phyloP scores from a whole-genome alignment of 2,888 invertebrate genomes.

The Bombyx huttoni region DNA sequence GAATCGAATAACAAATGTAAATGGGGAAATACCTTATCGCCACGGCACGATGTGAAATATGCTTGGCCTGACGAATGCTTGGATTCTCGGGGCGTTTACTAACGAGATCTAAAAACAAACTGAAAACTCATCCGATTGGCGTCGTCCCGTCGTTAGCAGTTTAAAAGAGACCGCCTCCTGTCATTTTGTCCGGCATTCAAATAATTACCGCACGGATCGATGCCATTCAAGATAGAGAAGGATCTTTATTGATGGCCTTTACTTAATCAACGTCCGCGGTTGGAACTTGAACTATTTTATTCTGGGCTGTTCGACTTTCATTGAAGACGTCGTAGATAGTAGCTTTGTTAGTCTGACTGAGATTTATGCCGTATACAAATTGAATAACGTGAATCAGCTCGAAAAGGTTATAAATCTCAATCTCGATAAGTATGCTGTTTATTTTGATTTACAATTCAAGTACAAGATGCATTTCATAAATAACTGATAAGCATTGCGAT shows the following conservation, averaged over 20 bases:
- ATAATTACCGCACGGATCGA: constrained; percentile 50
- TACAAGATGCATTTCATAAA: neutral
- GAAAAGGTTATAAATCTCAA: neutral
- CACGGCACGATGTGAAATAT: constrained; percentile 44
- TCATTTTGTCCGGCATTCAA: constrained; percentile 40
- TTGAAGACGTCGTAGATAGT: constrained; percentile 1
- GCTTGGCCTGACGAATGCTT: constrained; percentile 48
- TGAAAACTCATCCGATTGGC: constrained; percentile 35
- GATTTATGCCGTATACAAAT: constrained; percentile 4
- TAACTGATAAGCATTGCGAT: neutral
- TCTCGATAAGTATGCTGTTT: neutral
- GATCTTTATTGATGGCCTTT: constrained; percentile 47
- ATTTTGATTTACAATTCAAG: neutral
- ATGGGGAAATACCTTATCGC: constrained; percentile 51
- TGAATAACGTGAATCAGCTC: constrained; percentile 1
- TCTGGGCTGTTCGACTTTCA: neutral
- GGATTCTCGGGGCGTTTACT: constrained; percentile 38
- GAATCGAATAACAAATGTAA: constrained; percentile 30
- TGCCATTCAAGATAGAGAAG: constrained; percentile 40
- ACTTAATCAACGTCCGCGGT: constrained; percentile 52
- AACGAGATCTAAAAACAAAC: constrained; percentile 59
- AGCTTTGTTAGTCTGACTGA: constrained; percentile 5
- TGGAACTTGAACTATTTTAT: constrained; percentile 8
- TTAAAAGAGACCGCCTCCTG: constrained; percentile 39
- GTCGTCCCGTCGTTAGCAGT: constrained; percentile 35